Evolutionary conservation across 2,888 invertebrate species (phyloP), one percentile per base, ranked within the genome.

Genomic region (Drosophila neutralis): DNA sequence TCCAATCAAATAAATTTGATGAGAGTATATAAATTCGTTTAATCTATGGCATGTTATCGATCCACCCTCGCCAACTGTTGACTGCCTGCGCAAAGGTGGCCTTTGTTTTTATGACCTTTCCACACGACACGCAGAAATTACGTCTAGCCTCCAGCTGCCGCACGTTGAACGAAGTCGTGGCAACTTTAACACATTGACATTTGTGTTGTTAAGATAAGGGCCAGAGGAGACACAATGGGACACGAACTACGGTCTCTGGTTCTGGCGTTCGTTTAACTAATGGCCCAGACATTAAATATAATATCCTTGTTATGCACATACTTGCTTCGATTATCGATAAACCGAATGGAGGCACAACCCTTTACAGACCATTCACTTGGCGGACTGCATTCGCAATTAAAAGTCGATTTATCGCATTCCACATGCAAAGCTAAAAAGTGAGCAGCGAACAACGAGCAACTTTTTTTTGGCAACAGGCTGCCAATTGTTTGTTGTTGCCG

Each of bases 181-280:
- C 56, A 76, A 78, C 74, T 73, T 73, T 80, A 83, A 83, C 83
- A 80, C 82, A 70, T 74, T 83, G 82, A 61, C 76, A 77, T 83
- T 83, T 80, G 72, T 62, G 78, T 72, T 79, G 73, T 69, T 79
- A 75, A 71, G 79, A 70, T 77, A 74, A 49, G 45, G 62, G n/a
- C 48, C n/a, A 21, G 40, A 48, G 33, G 38, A 21, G 31, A 40
- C 33, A 48, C 24, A 29, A 57, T 51, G 21, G 15, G 53, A 24
- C 11, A 13, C 10, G 27, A 36, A 29, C 49, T 24, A 38, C 18
- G 61, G 27, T 51, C 40, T 21, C 18, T 42, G 48, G 15, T 11
- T 21, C 6, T 29, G 38, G 4, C 21, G 42, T 36, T 69, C 62
- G 69, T 72, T 78, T 62, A 78, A 54, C 80, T 78, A 78, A 83